Base-by-base conservation (phyloP, 1,140 invertebrate species). In the Antheraea mylitta region DNA sequence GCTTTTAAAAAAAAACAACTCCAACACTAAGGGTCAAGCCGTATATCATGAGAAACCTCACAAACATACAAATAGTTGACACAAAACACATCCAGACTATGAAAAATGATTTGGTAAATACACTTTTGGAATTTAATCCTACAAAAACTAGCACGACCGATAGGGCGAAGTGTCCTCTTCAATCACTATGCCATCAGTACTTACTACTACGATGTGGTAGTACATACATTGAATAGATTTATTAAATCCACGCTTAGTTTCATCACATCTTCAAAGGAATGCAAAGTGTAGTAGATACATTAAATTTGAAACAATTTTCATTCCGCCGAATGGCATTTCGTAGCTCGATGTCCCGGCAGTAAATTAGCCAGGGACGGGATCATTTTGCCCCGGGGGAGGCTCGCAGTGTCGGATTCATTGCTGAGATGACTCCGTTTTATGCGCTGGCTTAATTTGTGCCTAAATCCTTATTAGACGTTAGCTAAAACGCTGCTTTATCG, bases 391-490 rank as follows among this genome's bases (percentile, higher is more conserved):
- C 61, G 61, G 61, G 59, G 30, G 61, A 63, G 61, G 61, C 19
- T 37, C 30, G 61, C 61, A 63, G 61, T 63, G 61, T 63, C 61
- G 61, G 61, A 63, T 63, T 63, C 61, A 64, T 64, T 48, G 42
- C 63, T 18, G 42, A 42, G 63, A 64, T 64, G 37, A 64, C 37
- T 64, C 37, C 63, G 42, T 64, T 64, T 64, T 64, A 64, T 64
- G 63, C 38, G 7, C 10, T 38, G 45, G 45, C 58, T 60, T 69
- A 69, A 69, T 69, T 69, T 69, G 68, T 58, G 59, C 62, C 61
- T 64, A 69, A 69, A 69, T 69, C 61, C 38, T 69, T 64, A 45
- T 11, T 30, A 64, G 68, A 38, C 58, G 53, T 38, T 19, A 42
- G 58, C 42, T 68, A n/a, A 38, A 68, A 68, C 18, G 18, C 30